Evolutionary conservation across 1,140 invertebrate genomes (phyloP).

Genomic region (Lutraria rhynchaena): DNA sequence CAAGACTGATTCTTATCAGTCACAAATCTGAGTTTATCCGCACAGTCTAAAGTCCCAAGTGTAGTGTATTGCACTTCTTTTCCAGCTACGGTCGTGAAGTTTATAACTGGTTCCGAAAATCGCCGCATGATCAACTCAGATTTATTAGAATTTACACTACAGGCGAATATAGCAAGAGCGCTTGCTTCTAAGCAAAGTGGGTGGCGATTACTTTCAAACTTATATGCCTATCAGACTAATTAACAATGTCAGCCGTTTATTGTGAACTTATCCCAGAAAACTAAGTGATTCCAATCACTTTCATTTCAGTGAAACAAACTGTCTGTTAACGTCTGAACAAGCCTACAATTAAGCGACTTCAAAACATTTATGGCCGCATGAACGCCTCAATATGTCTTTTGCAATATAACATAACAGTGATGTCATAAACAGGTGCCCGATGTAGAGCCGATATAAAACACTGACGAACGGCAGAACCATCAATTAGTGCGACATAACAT

Average conservation of each 20-base stretch:
- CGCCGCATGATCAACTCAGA: too few species aligned
- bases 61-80: too few species aligned
- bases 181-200: neutral
- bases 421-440: constrained; percentile 1
- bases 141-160: too few species aligned
- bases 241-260: constrained; percentile 25
- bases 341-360: neutral
- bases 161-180: too few species aligned
- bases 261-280: constrained; percentile 15
- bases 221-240: constrained; percentile 14
- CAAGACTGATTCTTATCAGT: too few species aligned
- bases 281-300: constrained; percentile 7
- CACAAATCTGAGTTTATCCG: too few species aligned
- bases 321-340: constrained; percentile 9
- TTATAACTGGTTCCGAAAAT: too few species aligned
- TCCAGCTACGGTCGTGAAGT: too few species aligned
- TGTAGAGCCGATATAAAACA: too few species aligned
- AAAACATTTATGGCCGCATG: constrained; percentile 7
- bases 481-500: too few species aligned
- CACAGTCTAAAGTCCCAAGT: too few species aligned
- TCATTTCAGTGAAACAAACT: neutral
- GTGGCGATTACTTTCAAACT: constrained; percentile 13
- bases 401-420: neutral
- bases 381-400: constrained; percentile 10
- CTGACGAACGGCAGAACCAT: too few species aligned